Evolutionary conservation across 2,113 vertebrate species (phyloP).

Genomic region (Emydura subglobosa): DNA sequence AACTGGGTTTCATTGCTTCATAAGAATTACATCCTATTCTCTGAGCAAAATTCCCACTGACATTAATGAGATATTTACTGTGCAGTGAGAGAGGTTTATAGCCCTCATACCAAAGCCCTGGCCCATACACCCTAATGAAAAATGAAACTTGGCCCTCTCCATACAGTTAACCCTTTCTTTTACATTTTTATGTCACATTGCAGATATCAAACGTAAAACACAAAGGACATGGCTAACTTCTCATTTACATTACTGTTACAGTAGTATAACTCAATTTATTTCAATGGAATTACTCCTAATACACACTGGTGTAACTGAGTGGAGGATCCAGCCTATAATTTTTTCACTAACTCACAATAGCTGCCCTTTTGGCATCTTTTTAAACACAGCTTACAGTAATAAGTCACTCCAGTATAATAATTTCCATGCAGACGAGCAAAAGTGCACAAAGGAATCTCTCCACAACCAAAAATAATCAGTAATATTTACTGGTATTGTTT

Average conservation of each 20-base stretch:
- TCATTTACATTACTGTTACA: background rate
- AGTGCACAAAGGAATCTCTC: background rate
- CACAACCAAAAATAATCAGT: background rate
- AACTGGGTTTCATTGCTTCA: background rate
- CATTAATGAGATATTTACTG: background rate
- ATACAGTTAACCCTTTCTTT: background rate
- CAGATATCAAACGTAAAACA: background rate
- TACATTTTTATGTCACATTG: background rate
- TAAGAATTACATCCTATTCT: background rate
- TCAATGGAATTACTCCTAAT: background rate
- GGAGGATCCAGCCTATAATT: background rate
- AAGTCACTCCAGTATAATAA: background rate
- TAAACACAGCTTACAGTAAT: background rate
- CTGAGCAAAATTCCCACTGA: background rate
- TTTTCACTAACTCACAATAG: background rate
- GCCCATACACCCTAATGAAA: background rate
- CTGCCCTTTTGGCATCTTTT: background rate
- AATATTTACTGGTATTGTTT: background rate
- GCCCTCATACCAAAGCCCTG: accelerated
- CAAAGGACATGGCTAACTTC: background rate
- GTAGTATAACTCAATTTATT: background rate
- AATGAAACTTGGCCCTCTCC: background rate
- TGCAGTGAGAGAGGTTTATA: background rate
- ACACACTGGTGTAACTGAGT: background rate
- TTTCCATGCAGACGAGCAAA: background rate